Percentiles rank a stretch among this genome's conserved stretches.
These are phyloP conservation scores for Fabriciana adippe DNA, from an alignment of 2,888 invertebrate species.

Conservation along the genomic window DNA sequence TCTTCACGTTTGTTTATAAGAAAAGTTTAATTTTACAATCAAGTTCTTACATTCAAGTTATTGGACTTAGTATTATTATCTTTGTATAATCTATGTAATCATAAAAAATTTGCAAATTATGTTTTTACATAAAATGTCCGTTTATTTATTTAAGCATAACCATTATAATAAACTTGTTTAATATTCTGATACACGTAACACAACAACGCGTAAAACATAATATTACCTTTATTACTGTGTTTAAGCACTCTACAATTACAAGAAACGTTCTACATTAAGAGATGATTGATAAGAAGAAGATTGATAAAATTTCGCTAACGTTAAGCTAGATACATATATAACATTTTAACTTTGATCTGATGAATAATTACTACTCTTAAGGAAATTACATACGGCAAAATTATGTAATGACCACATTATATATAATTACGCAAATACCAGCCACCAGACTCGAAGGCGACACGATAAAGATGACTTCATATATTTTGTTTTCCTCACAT, in stretches of 20 bases:
- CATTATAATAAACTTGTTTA: too few relatives aligned
- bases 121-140: neutral
- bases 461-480: conserved; percentile 31
- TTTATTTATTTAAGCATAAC: neutral
- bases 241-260: conserved; percentile 9
- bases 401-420: conserved; percentile 33
- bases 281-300: too few relatives aligned
- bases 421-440: conserved; percentile 30
- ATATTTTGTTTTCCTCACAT: conserved; percentile 26
- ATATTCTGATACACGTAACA: too few relatives aligned
- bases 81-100: too few relatives aligned
- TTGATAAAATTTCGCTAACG: conserved; percentile 17
- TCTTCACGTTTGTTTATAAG: too few relatives aligned
- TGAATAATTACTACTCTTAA: conserved; percentile 23
- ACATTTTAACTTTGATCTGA: conserved; percentile 10
- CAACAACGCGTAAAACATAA: neutral
- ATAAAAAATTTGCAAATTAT: too few relatives aligned
- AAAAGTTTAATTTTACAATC: too few relatives aligned
- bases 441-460: conserved; percentile 35
- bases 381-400: conserved; percentile 23
- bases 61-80: too few relatives aligned
- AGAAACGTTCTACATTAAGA: conserved; percentile 18
- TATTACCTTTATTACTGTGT: neutral
- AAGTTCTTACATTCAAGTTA: too few relatives aligned
- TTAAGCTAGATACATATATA: conserved; percentile 8